Percentiles rank a stretch among this genome's conserved stretches.
Evolutionary conservation across 1,140 invertebrate genomes (phyloP).

Genomic region (Atta cephalotes): DNA sequence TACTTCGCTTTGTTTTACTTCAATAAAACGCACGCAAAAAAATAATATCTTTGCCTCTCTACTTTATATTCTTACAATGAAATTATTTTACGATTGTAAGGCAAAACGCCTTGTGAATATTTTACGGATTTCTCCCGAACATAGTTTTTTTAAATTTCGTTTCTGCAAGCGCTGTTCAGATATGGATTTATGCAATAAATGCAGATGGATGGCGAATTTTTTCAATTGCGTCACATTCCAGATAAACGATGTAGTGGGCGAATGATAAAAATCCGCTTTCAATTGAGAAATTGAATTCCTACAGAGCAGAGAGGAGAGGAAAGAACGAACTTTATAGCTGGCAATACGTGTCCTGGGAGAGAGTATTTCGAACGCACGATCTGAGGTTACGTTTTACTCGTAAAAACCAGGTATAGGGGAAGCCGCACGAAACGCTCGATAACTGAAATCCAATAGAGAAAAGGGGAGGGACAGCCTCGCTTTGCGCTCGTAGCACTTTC

Average conservation of each 20-base stretch:
- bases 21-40: not conserved
- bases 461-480: not conserved
- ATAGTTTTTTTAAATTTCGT: not conserved
- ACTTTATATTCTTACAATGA: not conserved
- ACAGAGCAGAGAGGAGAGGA: not conserved
- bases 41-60: not conserved
- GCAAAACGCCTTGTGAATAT: not conserved
- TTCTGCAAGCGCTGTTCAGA: not conserved
- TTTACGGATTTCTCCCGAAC: not conserved
- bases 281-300: slow-evolving; percentile 50
- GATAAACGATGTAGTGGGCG: slow-evolving; percentile 23
- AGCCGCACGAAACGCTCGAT: slow-evolving; percentile 58
- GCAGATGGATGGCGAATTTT: slow-evolving; percentile 12
- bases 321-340: slow-evolving; percentile 15
- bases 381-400: slow-evolving; percentile 55
- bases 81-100: slow-evolving; percentile 12
- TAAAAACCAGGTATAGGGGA: slow-evolving; percentile 31
- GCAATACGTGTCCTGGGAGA: slow-evolving; percentile 13
- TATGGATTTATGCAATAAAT: slow-evolving; percentile 12
- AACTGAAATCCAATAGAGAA: slow-evolving; percentile 62
- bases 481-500: slow-evolving; percentile 45
- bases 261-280: slow-evolving; percentile 49
- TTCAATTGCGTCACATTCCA: slow-evolving; percentile 12
- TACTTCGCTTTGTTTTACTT: not conserved
- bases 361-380: slow-evolving; percentile 41